phyloP scores from a whole-genome alignment of 2,113 vertebrate species.

The Microtus richardsoni region DNA sequence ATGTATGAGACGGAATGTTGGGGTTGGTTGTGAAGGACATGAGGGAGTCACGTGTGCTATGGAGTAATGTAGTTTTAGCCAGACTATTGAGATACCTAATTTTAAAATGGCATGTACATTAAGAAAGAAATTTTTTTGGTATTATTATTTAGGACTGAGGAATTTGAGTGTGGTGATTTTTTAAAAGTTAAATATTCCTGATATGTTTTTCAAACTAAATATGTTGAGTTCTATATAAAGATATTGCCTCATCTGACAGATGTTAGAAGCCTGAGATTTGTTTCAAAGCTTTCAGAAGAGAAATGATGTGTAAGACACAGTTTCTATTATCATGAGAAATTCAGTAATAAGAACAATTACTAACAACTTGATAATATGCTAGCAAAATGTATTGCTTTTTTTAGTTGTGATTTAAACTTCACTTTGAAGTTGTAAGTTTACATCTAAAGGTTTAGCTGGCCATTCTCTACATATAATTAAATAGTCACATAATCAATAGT shows the following conservation, averaged over 20 bases:
- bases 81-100: not conserved
- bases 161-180: slow-evolving; percentile 19
- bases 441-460: not conserved
- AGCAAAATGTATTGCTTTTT: slow-evolving; percentile 32
- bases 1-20: fast-evolving
- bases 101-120: not conserved
- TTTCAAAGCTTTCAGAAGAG: slow-evolving; percentile 37
- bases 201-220: not conserved
- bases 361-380: not conserved
- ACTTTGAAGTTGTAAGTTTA: not conserved
- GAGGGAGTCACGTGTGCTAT: not conserved
- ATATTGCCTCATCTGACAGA: not conserved
- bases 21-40: not conserved
- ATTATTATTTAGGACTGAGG: not conserved
- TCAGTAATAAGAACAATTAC: not conserved
- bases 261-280: not conserved
- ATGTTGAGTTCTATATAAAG: not conserved
- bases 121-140: slow-evolving; percentile 6
- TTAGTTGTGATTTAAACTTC: not conserved
- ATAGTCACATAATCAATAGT: not conserved
- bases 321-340: slow-evolving; percentile 34
- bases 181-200: not conserved
- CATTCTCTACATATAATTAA: not conserved
- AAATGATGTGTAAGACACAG: not conserved
- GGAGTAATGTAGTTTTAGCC: not conserved